These are phyloP conservation scores for Girardia tigrina DNA, from an alignment of 2,888 invertebrate genomes.

Conservation along the genomic window DNA sequence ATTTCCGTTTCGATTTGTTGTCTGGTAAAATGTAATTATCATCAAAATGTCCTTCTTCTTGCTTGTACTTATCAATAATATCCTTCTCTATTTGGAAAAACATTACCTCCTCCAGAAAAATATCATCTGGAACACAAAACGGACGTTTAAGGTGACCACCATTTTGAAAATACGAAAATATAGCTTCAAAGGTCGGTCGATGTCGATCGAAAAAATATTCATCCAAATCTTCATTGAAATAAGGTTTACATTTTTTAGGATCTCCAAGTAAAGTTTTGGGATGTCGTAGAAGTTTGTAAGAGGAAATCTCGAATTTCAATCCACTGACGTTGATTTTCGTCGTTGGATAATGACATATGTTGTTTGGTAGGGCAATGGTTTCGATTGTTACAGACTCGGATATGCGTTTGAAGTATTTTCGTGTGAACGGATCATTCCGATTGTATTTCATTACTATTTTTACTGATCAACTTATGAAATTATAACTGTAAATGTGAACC, in stretches of 20 bases:
- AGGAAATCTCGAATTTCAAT: constrained; percentile 47
- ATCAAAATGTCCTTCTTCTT: constrained; percentile 46
- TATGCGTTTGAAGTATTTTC: not conserved
- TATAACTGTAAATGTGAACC: not conserved
- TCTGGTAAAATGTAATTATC: constrained; percentile 44
- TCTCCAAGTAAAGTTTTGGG: constrained; percentile 48
- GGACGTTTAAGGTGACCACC: constrained; percentile 47
- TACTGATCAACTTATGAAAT: not conserved
- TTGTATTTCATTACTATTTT: not conserved
- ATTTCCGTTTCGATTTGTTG: constrained; percentile 41
- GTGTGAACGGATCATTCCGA: not conserved
- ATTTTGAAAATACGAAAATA: constrained; percentile 49
- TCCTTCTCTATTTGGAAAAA: constrained; percentile 48
- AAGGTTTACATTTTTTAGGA: constrained; percentile 45
- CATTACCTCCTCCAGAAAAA: constrained; percentile 47
- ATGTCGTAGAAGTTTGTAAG: constrained; percentile 45
- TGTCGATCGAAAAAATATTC: constrained; percentile 50
- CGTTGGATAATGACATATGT: not conserved
- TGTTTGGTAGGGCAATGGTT: not conserved
- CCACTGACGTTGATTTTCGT: constrained; percentile 49
- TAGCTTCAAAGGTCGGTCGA: constrained; percentile 49
- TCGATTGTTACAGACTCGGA: not conserved
- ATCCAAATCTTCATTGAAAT: constrained; percentile 44
- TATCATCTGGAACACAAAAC: constrained; percentile 48
- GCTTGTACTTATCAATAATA: constrained; percentile 46